Percentiles rank a stretch among this genome's conserved stretches.
These are phyloP conservation scores for Drosophila cardini DNA, from an alignment of 1,140 invertebrate genomes.

Conservation along the genomic window DNA sequence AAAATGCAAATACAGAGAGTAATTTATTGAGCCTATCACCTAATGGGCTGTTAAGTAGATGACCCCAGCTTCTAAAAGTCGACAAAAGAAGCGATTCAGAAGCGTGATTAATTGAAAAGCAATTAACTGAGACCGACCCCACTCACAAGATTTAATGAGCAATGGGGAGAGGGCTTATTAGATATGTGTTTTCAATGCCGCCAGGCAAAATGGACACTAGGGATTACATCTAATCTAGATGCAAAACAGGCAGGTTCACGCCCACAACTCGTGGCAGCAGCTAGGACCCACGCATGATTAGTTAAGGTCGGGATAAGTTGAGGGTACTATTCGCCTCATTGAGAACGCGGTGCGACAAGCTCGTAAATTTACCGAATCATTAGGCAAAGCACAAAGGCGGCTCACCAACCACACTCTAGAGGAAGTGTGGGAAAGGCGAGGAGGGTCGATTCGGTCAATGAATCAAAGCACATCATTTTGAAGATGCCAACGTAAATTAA, in stretches of 20 bases:
- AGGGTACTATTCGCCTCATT: constrained; percentile 60
- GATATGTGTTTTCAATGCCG: constrained; percentile 24
- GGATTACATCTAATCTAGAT: constrained; percentile 63
- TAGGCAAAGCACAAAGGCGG: constrained; percentile 61
- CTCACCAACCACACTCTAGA: neutral
- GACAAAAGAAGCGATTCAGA: constrained; percentile 15
- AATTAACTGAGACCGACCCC: constrained; percentile 53
- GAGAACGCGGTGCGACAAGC: constrained; percentile 43
- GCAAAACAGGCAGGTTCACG: constrained; percentile 51
- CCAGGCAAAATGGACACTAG: constrained; percentile 34
- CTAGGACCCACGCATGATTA: constrained; percentile 64
- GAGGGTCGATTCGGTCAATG: constrained; percentile 15
- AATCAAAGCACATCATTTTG: constrained; percentile 42
- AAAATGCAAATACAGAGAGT: constrained; percentile 36
- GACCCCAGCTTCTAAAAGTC: neutral
- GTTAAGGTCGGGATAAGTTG: constrained; percentile 26
- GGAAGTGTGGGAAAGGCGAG: neutral
- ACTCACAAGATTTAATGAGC: neutral
- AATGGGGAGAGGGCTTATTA: constrained; percentile 14
- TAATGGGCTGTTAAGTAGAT: constrained; percentile 42
- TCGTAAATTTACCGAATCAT: constrained; percentile 77
- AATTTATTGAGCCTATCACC: constrained; percentile 37
- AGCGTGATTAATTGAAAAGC: constrained; percentile 66
- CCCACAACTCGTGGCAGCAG: constrained; percentile 1
- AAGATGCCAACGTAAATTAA: constrained; percentile 56